Base-by-base conservation (phyloP, 1,140 invertebrate genomes). In the Bicyclus anynana region DNA sequence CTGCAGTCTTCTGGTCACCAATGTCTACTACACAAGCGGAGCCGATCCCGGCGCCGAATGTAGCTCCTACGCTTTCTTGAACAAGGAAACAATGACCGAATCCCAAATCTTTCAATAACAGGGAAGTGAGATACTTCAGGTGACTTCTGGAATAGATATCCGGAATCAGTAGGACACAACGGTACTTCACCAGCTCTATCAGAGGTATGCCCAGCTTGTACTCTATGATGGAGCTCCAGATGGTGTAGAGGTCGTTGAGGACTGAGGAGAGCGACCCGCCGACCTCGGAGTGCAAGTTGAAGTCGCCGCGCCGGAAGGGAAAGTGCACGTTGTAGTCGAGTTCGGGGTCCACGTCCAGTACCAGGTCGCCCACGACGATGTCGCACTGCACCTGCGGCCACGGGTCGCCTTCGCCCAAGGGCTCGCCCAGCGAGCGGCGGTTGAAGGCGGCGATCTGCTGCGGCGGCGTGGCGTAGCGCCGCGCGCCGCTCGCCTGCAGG, bases 21-120 rank as follows among this genome's bases (percentile, higher is more conserved):
- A 98, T 94, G 84, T 99, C 97, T 5, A 99, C 94, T 12, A 99
- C 96, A 90, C 97, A 98, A 6, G 97, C 97, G 81, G 94, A 95
- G 18, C 95, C 94, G 12, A 98, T 90, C 14, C 97, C 97, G 35
- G 96, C 95, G 13, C 97, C 97, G 90, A 98, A 98, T 13, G 97
- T 97, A 2, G 97, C 96, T 33, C 96, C 96, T 1, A 98, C 97
- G 89, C 84, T 90, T 84, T 96, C 95, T 90, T 97, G 95, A 33
- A 96, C 88, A 13, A 98, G 88, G 83, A 98, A 97, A 80, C 95
- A 97, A n/a, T 94, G 93, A 23, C 93, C 94, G 89, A 99, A 99
- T 18, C 96, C 95, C 56, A 99, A 92, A 51, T 93, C 93, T 66
- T 91, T 92, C 2, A 99, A 78, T 54, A 98, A 84, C 16, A 99